A percentile compares a stretch with the other conserved stretches of the same genome.
These are phyloP conservation scores for Drosophila rellima DNA, from an alignment of 2,888 invertebrate genomes.

Conservation along the genomic window DNA sequence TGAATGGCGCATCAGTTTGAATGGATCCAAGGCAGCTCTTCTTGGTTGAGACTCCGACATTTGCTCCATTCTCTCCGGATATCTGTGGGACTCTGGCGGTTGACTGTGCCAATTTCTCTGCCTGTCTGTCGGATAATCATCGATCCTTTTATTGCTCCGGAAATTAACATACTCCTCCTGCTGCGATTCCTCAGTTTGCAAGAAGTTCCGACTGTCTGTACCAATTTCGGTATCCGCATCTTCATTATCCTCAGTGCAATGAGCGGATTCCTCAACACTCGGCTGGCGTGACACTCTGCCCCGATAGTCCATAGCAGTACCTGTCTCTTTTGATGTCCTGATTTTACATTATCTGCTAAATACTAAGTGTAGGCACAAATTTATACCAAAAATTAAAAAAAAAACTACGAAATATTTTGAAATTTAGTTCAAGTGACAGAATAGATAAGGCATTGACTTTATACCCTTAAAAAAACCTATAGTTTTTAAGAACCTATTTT, in stretches of 20 bases:
- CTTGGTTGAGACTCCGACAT: background rate
- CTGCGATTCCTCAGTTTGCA: background rate
- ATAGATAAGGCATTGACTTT: background rate
- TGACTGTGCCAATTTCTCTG: background rate
- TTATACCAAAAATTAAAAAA: background rate
- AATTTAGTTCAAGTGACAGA: background rate
- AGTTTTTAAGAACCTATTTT: background rate
- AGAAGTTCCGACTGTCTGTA: background rate
- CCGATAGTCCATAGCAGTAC: slow-evolving; percentile 5
- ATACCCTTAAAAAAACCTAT: background rate
- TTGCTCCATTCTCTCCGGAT: background rate
- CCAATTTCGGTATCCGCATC: background rate
- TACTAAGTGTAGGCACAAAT: slow-evolving; percentile 6
- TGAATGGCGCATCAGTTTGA: background rate
- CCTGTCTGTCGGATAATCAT: background rate
- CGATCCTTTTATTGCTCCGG: background rate
- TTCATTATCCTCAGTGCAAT: background rate
- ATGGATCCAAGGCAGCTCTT: background rate
- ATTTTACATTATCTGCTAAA: slow-evolving; percentile 27
- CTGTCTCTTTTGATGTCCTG: background rate
- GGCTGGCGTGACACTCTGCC: background rate
- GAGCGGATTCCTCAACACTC: background rate
- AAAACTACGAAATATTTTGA: background rate
- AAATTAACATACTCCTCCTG: background rate
- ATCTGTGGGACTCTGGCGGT: background rate